Conservation (phyloP, 2,888 invertebrate species). For the Heliconius charithonia region DNA sequence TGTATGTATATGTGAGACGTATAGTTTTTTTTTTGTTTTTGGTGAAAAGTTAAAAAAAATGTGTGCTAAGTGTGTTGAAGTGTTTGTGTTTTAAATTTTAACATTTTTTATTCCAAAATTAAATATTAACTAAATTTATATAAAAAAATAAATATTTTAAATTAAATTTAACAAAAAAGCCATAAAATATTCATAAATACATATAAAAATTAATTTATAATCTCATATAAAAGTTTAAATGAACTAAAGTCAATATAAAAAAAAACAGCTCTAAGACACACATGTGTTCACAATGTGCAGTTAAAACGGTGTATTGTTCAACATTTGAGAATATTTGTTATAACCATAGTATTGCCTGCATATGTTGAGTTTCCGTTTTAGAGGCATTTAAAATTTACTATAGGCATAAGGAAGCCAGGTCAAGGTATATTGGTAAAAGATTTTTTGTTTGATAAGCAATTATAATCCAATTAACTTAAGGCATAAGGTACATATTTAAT, state of each 20-base stretch:
- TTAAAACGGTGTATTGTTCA: constrained; percentile 36
- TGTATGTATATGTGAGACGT: neutral
- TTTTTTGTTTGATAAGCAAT: neutral
- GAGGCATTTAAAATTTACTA: constrained; percentile 31
- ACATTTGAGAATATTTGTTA: constrained; percentile 31
- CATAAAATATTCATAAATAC: neutral
- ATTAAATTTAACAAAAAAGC: neutral
- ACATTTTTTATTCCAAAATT: no score
- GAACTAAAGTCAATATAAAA: neutral
- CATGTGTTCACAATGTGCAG: constrained; percentile 32
- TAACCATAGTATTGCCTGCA: neutral
- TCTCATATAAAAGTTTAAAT: neutral
- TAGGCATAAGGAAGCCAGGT: neutral
- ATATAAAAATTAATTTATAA: neutral
- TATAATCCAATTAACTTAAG: neutral
- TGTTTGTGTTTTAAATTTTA: neutral
- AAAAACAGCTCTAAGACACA: neutral
- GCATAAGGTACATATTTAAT: neutral
- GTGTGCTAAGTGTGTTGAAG: neutral
- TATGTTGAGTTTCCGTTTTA: constrained; percentile 39
- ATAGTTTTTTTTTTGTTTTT: neutral
- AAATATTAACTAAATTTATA: neutral
- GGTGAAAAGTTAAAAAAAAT: neutral
- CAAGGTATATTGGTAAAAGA: neutral
- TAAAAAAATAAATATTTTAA: neutral